These are phyloP conservation scores for Mellilla xanthometata DNA, from an alignment of 2,888 invertebrate species.

Conservation along the genomic window DNA sequence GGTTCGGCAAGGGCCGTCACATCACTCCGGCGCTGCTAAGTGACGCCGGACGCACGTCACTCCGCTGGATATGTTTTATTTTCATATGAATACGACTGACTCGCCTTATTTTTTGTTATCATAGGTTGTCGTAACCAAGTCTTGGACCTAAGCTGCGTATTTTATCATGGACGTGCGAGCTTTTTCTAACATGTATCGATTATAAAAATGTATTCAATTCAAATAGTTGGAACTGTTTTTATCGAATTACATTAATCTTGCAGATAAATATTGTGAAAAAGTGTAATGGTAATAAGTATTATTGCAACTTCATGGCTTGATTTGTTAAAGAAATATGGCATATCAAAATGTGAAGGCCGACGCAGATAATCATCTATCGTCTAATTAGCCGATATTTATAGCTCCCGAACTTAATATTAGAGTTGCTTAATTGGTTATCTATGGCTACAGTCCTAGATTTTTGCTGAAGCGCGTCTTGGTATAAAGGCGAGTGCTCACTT, in stretches of 20 bases:
- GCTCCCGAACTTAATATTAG: conserved; percentile 13
- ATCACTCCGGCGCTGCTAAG: conserved; percentile 82
- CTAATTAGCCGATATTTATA: conserved; percentile 22
- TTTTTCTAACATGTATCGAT: conserved; percentile 27
- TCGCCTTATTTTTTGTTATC: conserved; percentile 75
- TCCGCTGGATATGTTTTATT: conserved; percentile 76
- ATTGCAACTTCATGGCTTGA: conserved; percentile 5
- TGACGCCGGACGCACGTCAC: conserved; percentile 82
- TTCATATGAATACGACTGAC: conserved; percentile 74
- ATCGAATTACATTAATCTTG: neutral
- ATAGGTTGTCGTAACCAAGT: conserved; percentile 68
- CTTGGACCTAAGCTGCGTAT: conserved; percentile 62
- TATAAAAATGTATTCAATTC: conserved; percentile 13
- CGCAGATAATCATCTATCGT: conserved; percentile 9
- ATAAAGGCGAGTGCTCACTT: conserved; percentile 61
- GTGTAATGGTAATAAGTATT: neutral
- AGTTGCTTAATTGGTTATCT: conserved; percentile 19
- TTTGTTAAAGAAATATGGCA: neutral
- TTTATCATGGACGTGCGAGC: conserved; percentile 51
- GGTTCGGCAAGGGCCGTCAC: conserved; percentile 80
- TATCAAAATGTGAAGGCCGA: conserved; percentile 17
- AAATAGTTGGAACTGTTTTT: conserved; percentile 1
- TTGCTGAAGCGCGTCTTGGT: conserved; percentile 16
- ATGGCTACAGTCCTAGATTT: conserved; percentile 18
- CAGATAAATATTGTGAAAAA: neutral